Evolutionary conservation across 2,113 vertebrate species (phyloP).

Genomic region (Alces alces): DNA sequence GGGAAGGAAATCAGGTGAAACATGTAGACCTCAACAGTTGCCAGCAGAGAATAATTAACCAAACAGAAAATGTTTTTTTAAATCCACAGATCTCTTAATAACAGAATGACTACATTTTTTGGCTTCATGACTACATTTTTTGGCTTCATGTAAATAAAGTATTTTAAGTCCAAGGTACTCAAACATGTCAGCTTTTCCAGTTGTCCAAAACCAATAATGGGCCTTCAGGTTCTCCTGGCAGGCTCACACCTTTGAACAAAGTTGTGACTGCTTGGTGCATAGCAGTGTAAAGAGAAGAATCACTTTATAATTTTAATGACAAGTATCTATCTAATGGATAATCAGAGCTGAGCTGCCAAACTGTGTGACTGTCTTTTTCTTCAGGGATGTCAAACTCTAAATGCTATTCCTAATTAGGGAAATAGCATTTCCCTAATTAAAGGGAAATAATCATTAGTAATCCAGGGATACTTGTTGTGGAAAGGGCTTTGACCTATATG

Average conservation of each 20-base stretch:
- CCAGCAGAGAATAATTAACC: background rate
- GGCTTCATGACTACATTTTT: background rate
- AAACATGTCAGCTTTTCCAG: background rate
- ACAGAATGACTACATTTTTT: background rate
- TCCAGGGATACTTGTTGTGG: background rate
- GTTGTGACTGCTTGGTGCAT: background rate
- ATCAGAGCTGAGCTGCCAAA: background rate
- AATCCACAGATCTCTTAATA: background rate
- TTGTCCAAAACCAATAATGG: background rate
- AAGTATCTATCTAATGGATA: background rate
- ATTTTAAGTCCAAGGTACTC: background rate
- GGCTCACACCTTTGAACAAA: background rate
- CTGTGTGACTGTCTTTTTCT: conserved; percentile 3
- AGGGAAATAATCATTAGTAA: conserved; percentile 33
- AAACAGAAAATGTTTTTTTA: background rate
- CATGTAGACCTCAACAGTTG: background rate
- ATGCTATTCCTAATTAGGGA: conserved; percentile 32
- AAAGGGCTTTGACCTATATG: conserved; percentile 38
- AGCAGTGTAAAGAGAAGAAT: background rate
- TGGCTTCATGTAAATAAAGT: background rate
- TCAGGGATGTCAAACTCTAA: conserved; percentile 12
- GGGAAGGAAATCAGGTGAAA: background rate
- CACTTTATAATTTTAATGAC: background rate
- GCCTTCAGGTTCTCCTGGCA: background rate
- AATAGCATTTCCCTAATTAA: conserved; percentile 58